Percentiles rank a stretch among this genome's conserved stretches.
Evolutionary conservation across 2,888 invertebrate species (phyloP).

Genomic region (Drosophila pegasa): DNA sequence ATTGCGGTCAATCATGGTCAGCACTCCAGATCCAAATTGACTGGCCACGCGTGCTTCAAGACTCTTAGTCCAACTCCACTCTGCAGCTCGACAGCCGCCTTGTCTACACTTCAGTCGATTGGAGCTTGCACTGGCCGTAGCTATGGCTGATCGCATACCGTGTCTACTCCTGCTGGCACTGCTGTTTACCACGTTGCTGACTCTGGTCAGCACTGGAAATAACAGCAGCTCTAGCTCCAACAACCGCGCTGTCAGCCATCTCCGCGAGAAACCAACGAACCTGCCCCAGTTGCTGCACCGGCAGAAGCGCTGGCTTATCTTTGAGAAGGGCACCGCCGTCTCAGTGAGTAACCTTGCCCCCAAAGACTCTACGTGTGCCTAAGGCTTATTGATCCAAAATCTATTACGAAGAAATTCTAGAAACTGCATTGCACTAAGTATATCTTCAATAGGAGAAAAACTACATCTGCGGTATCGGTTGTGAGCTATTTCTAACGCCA

Average conservation of each 20-base stretch:
- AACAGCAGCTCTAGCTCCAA: conserved; percentile 16
- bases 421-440: too few species aligned
- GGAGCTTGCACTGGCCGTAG: conserved; percentile 10
- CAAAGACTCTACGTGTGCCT: neutral
- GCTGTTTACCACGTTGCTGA: conserved; percentile 18
- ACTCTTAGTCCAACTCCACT: conserved; percentile 15
- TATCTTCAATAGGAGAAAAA: too few species aligned
- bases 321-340: conserved; percentile 75
- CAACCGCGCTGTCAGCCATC: conserved; percentile 45
- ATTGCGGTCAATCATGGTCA: conserved; percentile 35
- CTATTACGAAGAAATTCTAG: too few species aligned
- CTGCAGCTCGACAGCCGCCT: neutral
- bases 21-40: conserved; percentile 38
- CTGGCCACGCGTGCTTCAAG: conserved; percentile 46
- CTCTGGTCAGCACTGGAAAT: conserved; percentile 13
- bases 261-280: conserved; percentile 39
- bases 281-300: conserved; percentile 60
- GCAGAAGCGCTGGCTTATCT: conserved; percentile 79
- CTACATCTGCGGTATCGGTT: too few species aligned
- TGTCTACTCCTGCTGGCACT: conserved; percentile 15
- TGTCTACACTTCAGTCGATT: conserved; percentile 40
- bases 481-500: too few species aligned
- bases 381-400: too few species aligned
- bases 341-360: conserved; percentile 60
- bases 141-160: conserved; percentile 42